phyloP scores from a whole-genome alignment of 35 echinoderm and acorn worm species.

The Ophiothrix spiculata region DNA sequence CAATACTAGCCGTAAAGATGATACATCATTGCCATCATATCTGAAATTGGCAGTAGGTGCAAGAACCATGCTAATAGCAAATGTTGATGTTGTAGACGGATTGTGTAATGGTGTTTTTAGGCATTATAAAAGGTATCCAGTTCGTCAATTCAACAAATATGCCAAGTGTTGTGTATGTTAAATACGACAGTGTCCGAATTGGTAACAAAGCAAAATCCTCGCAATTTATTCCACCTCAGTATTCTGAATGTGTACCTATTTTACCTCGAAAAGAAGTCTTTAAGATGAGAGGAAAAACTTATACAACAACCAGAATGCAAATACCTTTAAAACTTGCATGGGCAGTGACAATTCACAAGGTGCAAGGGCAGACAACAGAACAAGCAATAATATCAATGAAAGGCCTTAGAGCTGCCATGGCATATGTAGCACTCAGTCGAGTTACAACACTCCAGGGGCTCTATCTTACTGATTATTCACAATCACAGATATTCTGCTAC shows the following conservation, averaged over 20 bases:
- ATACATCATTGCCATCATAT: not conserved
- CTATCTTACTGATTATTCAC: not conserved
- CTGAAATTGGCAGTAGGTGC: slow-evolving; percentile 44
- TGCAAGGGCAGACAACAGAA: slow-evolving; percentile 34
- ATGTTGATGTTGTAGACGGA: slow-evolving; percentile 80
- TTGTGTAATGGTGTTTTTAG: slow-evolving; percentile 56
- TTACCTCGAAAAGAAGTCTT: not conserved
- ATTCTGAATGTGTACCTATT: not conserved
- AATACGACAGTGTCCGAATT: slow-evolving; percentile 40
- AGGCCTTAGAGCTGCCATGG: slow-evolving; percentile 18
- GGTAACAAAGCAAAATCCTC: slow-evolving; percentile 7
- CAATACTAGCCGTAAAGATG: not conserved
- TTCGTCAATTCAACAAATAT: slow-evolving; percentile 6
- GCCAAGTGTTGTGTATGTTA: slow-evolving; percentile 38
- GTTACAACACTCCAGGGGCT: slow-evolving; percentile 32
- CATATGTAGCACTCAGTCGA: slow-evolving; percentile 41
- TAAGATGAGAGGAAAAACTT: not conserved
- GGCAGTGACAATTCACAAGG: slow-evolving; percentile 23
- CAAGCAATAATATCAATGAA: slow-evolving; percentile 10
- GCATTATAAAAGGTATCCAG: slow-evolving; percentile 23
- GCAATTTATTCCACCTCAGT: not conserved
- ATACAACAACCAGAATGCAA: not conserved
- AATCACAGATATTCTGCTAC: not conserved
- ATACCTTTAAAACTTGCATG: slow-evolving; percentile 33
- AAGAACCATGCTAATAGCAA: slow-evolving; percentile 52